phyloP scores from a whole-genome alignment of 2,113 vertebrate species.

The Chaetorhynchus papuensis region DNA sequence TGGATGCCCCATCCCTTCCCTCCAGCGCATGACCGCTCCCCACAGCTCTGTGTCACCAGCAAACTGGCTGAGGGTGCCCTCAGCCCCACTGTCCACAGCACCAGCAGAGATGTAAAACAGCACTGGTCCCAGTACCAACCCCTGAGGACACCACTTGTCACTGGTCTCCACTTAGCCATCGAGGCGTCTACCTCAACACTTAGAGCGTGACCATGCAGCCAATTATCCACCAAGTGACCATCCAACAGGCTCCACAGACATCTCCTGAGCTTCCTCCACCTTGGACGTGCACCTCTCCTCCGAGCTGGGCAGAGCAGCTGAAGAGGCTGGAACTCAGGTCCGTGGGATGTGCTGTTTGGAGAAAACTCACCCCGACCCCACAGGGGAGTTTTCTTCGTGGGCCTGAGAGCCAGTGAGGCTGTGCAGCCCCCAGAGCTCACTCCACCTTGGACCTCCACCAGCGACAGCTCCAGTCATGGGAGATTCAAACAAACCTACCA shows the following conservation, averaged over 20 bases:
- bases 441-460: background rate
- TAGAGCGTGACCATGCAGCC: background rate
- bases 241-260: background rate
- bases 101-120: background rate
- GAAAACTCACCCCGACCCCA: background rate
- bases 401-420: background rate
- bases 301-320: fast-evolving
- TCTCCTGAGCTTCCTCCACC: background rate
- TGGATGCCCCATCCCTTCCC: background rate
- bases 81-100: background rate
- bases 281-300: fast-evolving
- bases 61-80: background rate
- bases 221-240: background rate
- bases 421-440: fast-evolving
- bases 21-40: background rate
- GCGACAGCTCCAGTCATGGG: fast-evolving
- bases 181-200: background rate
- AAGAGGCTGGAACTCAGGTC: background rate
- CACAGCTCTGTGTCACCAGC: background rate
- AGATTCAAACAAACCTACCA: background rate
- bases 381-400: background rate
- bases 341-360: background rate
- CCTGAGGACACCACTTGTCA: background rate
- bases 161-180: background rate
- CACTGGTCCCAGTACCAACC: background rate